A percentile compares a stretch with the other conserved stretches of the same genome.
These are phyloP conservation scores for Platycheirus rosarum DNA, from an alignment of 2,888 invertebrate genomes.

Conservation along the genomic window DNA sequence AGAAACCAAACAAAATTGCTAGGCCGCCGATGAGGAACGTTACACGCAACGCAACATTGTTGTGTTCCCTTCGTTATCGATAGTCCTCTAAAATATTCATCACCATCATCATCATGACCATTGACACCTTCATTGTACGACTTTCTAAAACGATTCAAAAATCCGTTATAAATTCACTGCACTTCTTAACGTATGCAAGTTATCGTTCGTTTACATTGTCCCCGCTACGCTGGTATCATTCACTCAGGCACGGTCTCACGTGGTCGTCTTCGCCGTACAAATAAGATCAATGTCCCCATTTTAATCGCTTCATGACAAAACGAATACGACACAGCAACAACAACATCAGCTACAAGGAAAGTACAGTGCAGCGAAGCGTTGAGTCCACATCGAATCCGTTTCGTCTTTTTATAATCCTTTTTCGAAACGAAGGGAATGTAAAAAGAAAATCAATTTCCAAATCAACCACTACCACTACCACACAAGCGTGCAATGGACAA, in stretches of 20 bases:
- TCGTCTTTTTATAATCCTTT: conserved; percentile 62
- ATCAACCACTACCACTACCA: conserved; percentile 28
- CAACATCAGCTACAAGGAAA: not conserved
- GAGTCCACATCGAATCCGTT: conserved; percentile 33
- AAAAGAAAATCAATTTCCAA: conserved; percentile 64
- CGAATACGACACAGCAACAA: conserved; percentile 13
- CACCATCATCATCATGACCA: not conserved
- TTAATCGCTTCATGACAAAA: conserved; percentile 59
- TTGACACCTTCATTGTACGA: conserved; percentile 16
- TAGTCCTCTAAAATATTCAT: conserved; percentile 21
- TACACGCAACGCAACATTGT: conserved; percentile 21
- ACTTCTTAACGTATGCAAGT: conserved; percentile 40
- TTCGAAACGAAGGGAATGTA: conserved; percentile 49
- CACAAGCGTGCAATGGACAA: conserved; percentile 7
- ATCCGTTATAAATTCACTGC: conserved; percentile 66
- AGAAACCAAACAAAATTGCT: too few species aligned
- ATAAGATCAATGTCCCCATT: conserved; percentile 72
- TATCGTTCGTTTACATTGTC: conserved; percentile 57
- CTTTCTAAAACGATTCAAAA: conserved; percentile 70
- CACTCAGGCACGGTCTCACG: conserved; percentile 9
- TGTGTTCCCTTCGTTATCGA: conserved; percentile 39
- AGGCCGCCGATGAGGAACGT: conserved; percentile 10
- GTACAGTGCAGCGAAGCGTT: too few species aligned
- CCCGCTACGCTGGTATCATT: conserved; percentile 15
- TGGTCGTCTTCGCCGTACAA: conserved; percentile 4